Percentiles rank a stretch among this genome's conserved stretches.
Evolutionary conservation across 2,888 invertebrate species (phyloP).

Genomic region (Gortyna flavago): DNA sequence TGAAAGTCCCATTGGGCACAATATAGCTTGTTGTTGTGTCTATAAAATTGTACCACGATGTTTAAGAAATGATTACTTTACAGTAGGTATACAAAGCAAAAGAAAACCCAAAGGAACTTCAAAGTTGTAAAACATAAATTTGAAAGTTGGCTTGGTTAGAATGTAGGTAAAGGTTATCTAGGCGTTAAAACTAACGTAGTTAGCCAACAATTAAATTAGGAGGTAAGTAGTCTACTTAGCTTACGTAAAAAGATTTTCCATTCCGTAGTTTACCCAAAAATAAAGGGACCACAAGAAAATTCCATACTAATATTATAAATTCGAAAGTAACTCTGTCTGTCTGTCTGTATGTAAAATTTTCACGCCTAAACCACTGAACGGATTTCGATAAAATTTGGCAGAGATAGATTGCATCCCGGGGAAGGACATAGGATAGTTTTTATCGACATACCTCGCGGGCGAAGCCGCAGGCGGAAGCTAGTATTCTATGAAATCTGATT

Average conservation of each 20-base stretch:
- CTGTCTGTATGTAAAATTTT: too few relatives aligned
- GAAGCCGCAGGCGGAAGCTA: too few relatives aligned
- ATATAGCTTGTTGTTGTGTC: neutral
- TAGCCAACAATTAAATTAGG: neutral
- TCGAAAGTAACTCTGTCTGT: too few relatives aligned
- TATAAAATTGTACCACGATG: neutral
- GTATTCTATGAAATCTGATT: conserved; percentile 15
- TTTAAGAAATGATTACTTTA: neutral
- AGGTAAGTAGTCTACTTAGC: neutral
- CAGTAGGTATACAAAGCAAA: neutral
- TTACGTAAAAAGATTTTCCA: neutral
- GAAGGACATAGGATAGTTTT: too few relatives aligned
- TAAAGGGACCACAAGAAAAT: neutral
- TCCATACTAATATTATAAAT: too few relatives aligned
- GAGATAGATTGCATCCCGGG: too few relatives aligned
- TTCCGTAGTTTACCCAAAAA: neutral
- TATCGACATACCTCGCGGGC: too few relatives aligned
- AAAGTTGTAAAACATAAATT: neutral
- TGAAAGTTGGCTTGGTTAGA: neutral
- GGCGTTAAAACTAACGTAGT: neutral
- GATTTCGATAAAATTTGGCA: too few relatives aligned
- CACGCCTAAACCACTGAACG: too few relatives aligned
- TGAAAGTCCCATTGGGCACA: neutral
- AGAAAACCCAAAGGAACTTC: too few relatives aligned
- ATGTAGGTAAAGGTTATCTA: neutral